These are phyloP conservation scores for Podarcis cretensis DNA, from an alignment of 2,113 vertebrate genomes.

Conservation along the genomic window DNA sequence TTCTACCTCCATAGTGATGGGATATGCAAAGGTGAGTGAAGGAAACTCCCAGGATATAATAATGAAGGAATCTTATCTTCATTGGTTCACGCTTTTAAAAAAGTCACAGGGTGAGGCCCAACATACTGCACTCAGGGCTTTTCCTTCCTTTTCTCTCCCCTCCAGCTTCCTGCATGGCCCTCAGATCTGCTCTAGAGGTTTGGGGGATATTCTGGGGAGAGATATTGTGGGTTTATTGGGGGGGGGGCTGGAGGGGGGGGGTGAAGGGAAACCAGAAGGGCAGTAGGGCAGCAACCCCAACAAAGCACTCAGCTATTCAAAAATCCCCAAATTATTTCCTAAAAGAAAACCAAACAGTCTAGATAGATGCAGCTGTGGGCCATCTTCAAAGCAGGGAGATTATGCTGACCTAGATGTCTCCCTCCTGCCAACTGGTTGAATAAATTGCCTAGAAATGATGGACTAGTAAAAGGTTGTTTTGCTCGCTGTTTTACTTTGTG, in stretches of 20 bases:
- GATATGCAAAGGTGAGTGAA: constrained; percentile 84
- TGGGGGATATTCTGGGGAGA: no score
- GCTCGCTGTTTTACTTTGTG: not conserved
- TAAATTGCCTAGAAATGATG: not conserved
- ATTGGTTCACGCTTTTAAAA: no score
- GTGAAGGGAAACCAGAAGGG: no score
- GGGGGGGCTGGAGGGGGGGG: no score
- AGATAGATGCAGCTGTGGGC: not conserved
- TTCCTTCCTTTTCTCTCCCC: no score
- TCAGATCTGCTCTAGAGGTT: no score
- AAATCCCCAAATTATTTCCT: not conserved
- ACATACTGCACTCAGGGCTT: no score
- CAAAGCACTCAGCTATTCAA: not conserved
- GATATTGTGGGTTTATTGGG: no score
- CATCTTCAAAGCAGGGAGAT: not conserved
- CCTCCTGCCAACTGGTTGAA: not conserved
- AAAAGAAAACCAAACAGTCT: not conserved
- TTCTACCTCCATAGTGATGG: constrained; percentile 77
- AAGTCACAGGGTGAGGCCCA: no score
- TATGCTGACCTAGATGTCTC: not conserved
- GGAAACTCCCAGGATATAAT: not conserved
- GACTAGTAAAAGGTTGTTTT: not conserved
- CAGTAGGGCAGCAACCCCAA: not conserved
- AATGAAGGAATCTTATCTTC: not conserved
- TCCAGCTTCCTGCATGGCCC: no score